Conservation (phyloP, 1,140 invertebrate genomes). For the Orchestia grillus region DNA sequence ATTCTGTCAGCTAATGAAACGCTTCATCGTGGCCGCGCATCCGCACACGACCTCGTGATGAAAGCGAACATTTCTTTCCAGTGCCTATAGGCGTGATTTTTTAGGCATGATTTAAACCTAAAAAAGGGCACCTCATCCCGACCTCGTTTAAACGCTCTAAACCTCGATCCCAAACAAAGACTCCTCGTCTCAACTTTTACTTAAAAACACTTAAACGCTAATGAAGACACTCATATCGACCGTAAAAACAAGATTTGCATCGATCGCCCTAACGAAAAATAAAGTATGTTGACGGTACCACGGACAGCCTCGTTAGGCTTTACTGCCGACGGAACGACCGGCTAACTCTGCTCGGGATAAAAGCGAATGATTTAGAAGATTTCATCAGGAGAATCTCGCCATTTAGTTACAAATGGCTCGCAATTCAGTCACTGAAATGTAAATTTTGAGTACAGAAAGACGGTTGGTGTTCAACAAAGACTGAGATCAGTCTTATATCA, state of each 20-base stretch:
- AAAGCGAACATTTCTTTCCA: neutral
- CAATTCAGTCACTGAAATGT: neutral
- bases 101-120: neutral
- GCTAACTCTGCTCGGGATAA: neutral
- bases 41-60: neutral
- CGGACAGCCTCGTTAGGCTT: neutral
- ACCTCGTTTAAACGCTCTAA: no score
- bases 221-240: neutral
- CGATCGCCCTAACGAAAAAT: neutral
- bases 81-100: neutral
- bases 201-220: neutral
- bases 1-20: neutral
- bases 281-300: neutral
- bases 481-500: no score
- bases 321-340: neutral
- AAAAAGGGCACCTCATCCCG: neutral
- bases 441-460: neutral
- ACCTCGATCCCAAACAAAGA: neutral
- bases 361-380: no score
- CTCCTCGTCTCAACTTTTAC: neutral
- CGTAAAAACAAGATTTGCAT: neutral
- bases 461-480: no score
- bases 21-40: neutral
- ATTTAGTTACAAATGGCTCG: neutral
- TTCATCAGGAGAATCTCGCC: neutral